phyloP scores from a whole-genome alignment of 2,888 invertebrate species.

The Drosophila hawaiiensis region DNA sequence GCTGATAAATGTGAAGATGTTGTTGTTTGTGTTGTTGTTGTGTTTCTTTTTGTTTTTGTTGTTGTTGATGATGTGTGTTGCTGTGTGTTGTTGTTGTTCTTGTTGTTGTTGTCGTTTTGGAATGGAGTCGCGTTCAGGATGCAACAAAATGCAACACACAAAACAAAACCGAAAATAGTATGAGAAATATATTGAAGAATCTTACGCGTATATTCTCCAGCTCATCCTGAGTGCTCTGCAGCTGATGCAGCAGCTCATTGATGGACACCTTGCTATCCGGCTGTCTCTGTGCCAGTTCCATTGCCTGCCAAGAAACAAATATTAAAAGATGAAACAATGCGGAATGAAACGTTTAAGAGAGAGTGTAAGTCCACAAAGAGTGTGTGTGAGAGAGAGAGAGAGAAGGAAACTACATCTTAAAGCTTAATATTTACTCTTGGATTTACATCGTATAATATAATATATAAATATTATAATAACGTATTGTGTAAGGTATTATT shows the following conservation, averaged over 20 bases:
- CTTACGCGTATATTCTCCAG: slow-evolving; percentile 94
- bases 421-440: not conserved
- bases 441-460: not conserved
- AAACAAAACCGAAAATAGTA: slow-evolving; percentile 84
- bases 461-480: too few species aligned
- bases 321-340: slow-evolving; percentile 6
- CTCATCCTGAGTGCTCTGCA: slow-evolving; percentile 94
- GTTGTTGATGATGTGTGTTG: slow-evolving; percentile 12
- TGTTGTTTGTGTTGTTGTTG: slow-evolving; percentile 19
- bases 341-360: slow-evolving; percentile 16
- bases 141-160: slow-evolving; percentile 85
- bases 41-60: slow-evolving; percentile 18
- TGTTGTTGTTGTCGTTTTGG: slow-evolving; percentile 25
- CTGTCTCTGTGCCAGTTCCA: slow-evolving; percentile 87
- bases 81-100: slow-evolving; percentile 1
- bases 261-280: slow-evolving; percentile 90
- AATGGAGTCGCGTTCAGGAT: slow-evolving; percentile 67
- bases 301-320: slow-evolving; percentile 66
- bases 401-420: not conserved
- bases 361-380: not conserved
- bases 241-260: slow-evolving; percentile 92
- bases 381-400: too few species aligned
- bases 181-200: slow-evolving; percentile 84
- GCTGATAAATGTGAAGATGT: slow-evolving; percentile 22
- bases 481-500: too few species aligned